Evolutionary conservation across 2,888 invertebrate species (phyloP).

Genomic region (Campoplex nolae): DNA sequence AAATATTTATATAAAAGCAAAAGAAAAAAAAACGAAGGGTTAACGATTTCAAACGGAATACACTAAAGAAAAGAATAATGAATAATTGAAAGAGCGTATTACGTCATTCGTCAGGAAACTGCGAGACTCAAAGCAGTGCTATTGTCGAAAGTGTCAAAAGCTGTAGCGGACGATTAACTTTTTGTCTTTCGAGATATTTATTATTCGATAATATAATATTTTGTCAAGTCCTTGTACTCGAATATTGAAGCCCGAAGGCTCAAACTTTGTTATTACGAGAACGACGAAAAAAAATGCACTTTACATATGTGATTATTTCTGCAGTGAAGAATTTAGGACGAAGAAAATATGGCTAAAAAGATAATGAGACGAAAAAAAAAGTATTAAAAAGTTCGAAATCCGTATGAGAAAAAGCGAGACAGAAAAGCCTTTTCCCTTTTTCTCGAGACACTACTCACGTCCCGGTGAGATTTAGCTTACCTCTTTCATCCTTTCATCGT

Average conservation of each 20-base stretch:
- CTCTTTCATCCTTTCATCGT: conserved; percentile 6
- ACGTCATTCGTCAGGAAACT: neutral
- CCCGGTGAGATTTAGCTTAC: neutral
- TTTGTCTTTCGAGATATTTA: neutral
- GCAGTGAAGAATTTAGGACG: neutral
- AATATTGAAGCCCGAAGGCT: neutral
- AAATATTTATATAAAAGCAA: neutral
- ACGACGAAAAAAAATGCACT: neutral
- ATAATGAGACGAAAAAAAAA: neutral
- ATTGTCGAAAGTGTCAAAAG: neutral
- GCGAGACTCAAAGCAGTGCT: neutral
- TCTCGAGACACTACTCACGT: conserved; percentile 22
- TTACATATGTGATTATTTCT: neutral
- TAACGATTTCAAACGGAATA: neutral
- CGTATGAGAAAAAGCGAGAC: conserved; percentile 15
- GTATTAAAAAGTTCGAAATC: neutral
- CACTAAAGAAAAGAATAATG: neutral
- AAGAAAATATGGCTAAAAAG: neutral
- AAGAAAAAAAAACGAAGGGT: neutral
- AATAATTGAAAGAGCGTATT: neutral
- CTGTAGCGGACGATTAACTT: neutral
- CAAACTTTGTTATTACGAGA: neutral
- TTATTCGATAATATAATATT: neutral
- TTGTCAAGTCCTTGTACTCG: neutral
- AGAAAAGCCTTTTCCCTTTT: conserved; percentile 17